Base-by-base conservation (phyloP, 2,113 vertebrate genomes). In the Rhabdornis inornatus region DNA sequence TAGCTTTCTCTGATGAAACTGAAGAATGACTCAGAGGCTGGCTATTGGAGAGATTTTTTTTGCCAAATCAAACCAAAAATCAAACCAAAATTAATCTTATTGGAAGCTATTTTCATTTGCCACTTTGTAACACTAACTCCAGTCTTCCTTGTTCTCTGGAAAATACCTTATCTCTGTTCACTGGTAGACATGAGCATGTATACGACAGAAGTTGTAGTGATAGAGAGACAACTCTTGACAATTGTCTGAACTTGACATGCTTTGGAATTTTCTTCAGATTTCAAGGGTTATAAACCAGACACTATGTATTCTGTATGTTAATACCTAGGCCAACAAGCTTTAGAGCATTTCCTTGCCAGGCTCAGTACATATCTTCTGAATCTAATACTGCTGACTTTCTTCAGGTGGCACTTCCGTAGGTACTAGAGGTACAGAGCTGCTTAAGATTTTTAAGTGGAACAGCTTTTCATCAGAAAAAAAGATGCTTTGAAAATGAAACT, bases 1-100 rank as follows among this genome's bases (percentile, higher is more conserved):
- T 72, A 89, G 68, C 59, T 52, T 71, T 37, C 72, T 93, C 1
- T 92, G 72, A 79, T 64, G 80, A 93, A 90, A 90, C 23, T 42
- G 19, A 92, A 65, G 64, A 90, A 68, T 93, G 83, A 89, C 64
- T 94, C 82, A 64, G 95, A 88, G 66, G 68, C 68, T 61, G 78
- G 55, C 79, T 92, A 45, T 68, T 91, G 52, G 86, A 70, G 72
- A 53, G 16, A 9, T 50, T 61, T 75, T 71, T 72, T 87, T 63
- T 77, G 68, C 61, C 53, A 88, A 68, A 84, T 93, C 71, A 91
- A 90, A 84, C 56, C 45, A 37, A 76, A 87, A 68, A 84, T 93
- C 71, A 91, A 90, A 82, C 56, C 45, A 37, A 79, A 88, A 79
- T 83, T 53, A 47, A 8, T 81, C 49, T 72, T 87, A 33, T 72